These are phyloP conservation scores for Atherinomorus stipes DNA, from an alignment of 2,113 vertebrate genomes.

Conservation along the genomic window DNA sequence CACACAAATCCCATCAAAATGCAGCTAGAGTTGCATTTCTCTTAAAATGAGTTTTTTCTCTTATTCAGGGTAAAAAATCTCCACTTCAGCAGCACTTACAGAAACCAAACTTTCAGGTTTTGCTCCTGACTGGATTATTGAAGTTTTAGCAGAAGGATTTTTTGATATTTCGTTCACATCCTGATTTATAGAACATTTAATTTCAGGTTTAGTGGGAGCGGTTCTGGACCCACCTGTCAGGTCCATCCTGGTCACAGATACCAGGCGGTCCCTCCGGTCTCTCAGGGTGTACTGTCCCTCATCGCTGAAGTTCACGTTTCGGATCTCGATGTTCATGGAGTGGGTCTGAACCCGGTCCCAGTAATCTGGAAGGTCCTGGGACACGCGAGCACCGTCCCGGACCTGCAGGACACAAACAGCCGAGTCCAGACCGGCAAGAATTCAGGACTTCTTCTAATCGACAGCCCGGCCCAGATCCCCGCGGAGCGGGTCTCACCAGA, in stretches of 20 bases:
- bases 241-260: slow-evolving; percentile 64
- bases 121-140: too few species aligned
- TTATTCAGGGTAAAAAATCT: too few species aligned
- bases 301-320: slow-evolving; percentile 59
- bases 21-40: too few species aligned
- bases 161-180: too few species aligned
- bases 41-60: too few species aligned
- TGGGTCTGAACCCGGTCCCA: slow-evolving; percentile 47
- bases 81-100: too few species aligned
- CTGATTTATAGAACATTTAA: too few species aligned
- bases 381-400: slow-evolving; percentile 37
- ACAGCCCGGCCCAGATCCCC: not conserved
- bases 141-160: too few species aligned
- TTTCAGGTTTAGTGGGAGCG: not conserved
- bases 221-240: slow-evolving; percentile 60
- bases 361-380: slow-evolving; percentile 43
- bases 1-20: too few species aligned
- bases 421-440: not conserved
- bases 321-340: slow-evolving; percentile 49
- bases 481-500: slow-evolving; percentile 50
- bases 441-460: not conserved
- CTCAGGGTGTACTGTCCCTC: slow-evolving; percentile 65
- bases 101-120: too few species aligned
- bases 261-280: slow-evolving; percentile 34
- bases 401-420: slow-evolving; percentile 46